Evolutionary conservation across 1,140 invertebrate species (phyloP).

Genomic region (Lordiphosa collinella): DNA sequence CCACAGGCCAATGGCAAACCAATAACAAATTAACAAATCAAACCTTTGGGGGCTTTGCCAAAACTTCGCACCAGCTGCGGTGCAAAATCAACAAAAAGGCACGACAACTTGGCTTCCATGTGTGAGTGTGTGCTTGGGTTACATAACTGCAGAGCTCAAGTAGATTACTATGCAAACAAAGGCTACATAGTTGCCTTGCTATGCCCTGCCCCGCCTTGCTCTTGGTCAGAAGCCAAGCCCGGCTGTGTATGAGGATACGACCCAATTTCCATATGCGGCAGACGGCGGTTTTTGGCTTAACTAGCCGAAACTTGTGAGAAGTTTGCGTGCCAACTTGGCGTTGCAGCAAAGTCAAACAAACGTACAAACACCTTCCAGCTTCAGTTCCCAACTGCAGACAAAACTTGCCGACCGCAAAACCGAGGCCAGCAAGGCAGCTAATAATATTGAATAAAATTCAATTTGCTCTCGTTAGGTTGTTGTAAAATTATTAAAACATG

Average conservation of each 20-base stretch:
- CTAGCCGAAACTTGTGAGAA: slow-evolving; percentile 69
- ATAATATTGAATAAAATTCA: slow-evolving; percentile 77
- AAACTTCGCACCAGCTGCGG: slow-evolving; percentile 64
- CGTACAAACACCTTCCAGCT: slow-evolving; percentile 5
- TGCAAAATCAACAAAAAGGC: slow-evolving; percentile 57
- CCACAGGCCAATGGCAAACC: slow-evolving; percentile 27
- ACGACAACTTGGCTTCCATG: slow-evolving; percentile 10
- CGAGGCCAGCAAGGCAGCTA: slow-evolving; percentile 38
- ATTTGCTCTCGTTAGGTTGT: slow-evolving; percentile 49
- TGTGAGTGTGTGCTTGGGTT: slow-evolving; percentile 7
- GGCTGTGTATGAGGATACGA: slow-evolving; percentile 27
- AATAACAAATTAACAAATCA: slow-evolving; percentile 70
- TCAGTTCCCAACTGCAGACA: slow-evolving; percentile 34
- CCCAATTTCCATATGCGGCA: slow-evolving; percentile 71
- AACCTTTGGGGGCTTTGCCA: slow-evolving; percentile 47
- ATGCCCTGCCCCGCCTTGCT: slow-evolving; percentile 16
- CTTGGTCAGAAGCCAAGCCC: slow-evolving; percentile 35
- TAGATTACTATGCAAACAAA: slow-evolving; percentile 61
- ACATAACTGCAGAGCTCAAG: slow-evolving; percentile 43
- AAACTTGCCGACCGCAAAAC: slow-evolving; percentile 60
- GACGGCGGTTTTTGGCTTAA: slow-evolving; percentile 67
- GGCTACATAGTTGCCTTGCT: slow-evolving; percentile 30
- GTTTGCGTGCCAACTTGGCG: slow-evolving; percentile 68
- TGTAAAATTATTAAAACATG: slow-evolving; percentile 72
- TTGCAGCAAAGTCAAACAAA: slow-evolving; percentile 67